These are phyloP conservation scores for Stercorarius parasiticus DNA, from an alignment of 2,113 vertebrate genomes.

Conservation along the genomic window DNA sequence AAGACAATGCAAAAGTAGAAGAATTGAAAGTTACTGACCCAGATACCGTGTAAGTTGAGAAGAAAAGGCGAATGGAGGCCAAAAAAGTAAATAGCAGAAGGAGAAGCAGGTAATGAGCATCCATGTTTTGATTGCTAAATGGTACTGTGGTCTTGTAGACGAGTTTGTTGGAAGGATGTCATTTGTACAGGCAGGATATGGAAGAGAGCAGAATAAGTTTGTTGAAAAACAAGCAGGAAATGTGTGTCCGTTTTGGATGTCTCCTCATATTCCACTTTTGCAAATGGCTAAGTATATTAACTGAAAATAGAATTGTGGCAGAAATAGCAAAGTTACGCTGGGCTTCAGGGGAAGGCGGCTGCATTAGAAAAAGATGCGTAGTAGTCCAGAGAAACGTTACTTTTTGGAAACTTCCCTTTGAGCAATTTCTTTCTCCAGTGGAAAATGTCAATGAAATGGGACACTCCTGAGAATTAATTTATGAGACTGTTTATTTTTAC, in stretches of 20 bases:
- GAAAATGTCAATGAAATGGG: neutral
- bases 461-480: neutral
- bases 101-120: neutral
- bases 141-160: neutral
- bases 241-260: neutral
- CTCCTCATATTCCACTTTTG: neutral
- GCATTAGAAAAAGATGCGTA: neutral
- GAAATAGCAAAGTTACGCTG: neutral
- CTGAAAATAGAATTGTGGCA: neutral
- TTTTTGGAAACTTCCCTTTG: neutral
- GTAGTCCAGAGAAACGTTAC: neutral
- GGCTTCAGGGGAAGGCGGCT: neutral
- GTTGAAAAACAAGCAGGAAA: constrained; percentile 17
- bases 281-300: neutral
- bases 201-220: neutral
- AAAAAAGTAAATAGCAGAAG: neutral
- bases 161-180: neutral
- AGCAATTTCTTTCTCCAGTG: neutral
- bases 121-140: neutral
- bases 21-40: neutral
- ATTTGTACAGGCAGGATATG: neutral
- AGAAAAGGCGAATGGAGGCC: neutral
- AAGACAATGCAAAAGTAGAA: neutral
- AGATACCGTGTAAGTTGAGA: neutral
- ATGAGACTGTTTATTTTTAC: neutral